Evolutionary conservation across 2,113 vertebrate genomes (phyloP).

Genomic region (Cebus imitator): DNA sequence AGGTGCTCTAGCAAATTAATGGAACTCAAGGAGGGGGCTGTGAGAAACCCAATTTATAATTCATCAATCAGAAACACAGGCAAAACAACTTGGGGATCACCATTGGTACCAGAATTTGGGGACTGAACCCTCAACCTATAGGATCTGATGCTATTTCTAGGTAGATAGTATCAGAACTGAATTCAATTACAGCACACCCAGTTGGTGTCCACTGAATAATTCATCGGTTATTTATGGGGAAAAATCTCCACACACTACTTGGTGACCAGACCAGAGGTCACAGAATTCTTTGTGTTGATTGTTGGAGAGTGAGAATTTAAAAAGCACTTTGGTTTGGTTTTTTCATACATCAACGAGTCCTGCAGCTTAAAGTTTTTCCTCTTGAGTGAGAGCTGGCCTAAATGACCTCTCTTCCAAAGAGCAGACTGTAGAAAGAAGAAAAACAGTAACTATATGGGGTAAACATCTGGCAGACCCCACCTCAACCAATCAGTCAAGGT

Average conservation of each 20-base stretch:
- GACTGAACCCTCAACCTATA: background rate
- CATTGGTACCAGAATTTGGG: background rate
- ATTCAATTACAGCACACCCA: background rate
- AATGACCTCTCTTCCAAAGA: background rate
- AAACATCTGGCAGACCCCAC: background rate
- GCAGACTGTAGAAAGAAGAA: background rate
- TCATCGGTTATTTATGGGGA: background rate
- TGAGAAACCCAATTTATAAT: background rate
- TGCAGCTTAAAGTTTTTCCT: background rate
- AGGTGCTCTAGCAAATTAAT: background rate
- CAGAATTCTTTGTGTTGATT: background rate
- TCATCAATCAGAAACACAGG: background rate
- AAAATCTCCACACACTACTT: background rate
- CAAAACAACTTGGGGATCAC: background rate
- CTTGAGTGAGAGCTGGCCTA: background rate
- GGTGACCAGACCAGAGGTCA: background rate
- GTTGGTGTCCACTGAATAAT: background rate
- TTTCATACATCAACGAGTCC: background rate
- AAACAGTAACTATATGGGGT: background rate
- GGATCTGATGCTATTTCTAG: background rate
- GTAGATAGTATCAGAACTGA: background rate
- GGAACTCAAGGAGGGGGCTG: background rate
- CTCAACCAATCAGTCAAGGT: background rate
- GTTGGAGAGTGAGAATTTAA: background rate
- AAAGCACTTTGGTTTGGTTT: background rate